Percentiles rank a stretch among this genome's conserved stretches.
Evolutionary conservation across 2,797 vertebrate species (phyloP).

Genomic region (Acanthurus lineatus): DNA sequence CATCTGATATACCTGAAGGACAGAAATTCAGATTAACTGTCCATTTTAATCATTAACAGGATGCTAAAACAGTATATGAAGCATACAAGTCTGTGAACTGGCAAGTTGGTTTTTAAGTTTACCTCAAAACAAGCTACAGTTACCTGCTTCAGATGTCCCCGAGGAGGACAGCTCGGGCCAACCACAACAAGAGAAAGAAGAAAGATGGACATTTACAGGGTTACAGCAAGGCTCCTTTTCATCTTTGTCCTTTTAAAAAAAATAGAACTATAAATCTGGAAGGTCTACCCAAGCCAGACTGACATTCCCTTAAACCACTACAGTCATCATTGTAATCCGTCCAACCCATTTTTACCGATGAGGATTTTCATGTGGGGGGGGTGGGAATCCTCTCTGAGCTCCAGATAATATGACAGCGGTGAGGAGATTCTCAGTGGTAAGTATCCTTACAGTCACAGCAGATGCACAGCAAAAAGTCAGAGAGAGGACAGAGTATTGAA

Average conservation of each 20-base stretch:
- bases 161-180: not conserved
- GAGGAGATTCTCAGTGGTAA: not conserved
- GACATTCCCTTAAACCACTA: not conserved
- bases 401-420: not conserved
- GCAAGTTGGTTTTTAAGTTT: not conserved
- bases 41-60: not conserved
- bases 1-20: not conserved
- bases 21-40: not conserved
- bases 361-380: not conserved
- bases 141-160: not conserved
- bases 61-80: slow-evolving; percentile 1
- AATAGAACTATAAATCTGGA: slow-evolving; percentile 1
- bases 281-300: not conserved
- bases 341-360: not conserved
- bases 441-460: not conserved
- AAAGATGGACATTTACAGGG: not conserved
- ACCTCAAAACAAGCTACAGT: not conserved
- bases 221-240: not conserved
- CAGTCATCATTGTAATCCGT: not conserved
- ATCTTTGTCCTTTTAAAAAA: slow-evolving; percentile 14
- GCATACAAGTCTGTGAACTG: not conserved
- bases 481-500: not conserved
- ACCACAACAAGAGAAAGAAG: not conserved
- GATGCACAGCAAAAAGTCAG: not conserved
- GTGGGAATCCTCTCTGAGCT: too few species aligned